Evolutionary conservation across 2,888 invertebrate species (phyloP).

Genomic region (Torymus texanus): DNA sequence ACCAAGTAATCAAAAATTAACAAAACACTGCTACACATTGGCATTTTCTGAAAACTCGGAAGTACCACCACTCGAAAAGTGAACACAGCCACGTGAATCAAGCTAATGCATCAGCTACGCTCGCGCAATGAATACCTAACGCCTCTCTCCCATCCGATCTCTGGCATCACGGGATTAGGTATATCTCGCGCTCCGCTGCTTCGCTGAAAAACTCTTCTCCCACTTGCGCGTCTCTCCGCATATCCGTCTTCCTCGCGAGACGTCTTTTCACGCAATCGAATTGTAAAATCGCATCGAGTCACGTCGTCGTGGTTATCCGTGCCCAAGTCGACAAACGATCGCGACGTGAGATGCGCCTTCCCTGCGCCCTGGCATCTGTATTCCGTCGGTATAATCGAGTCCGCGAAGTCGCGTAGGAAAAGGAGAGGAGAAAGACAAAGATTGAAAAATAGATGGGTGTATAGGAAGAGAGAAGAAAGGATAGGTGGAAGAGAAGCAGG

Average conservation of each 20-base stretch:
- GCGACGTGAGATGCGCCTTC: conserved; percentile 35
- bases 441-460: neutral
- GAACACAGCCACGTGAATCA: no score
- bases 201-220: neutral
- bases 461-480: neutral
- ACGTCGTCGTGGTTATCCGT: conserved; percentile 52
- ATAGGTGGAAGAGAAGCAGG: neutral
- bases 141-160: no score
- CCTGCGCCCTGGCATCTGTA: conserved; percentile 36
- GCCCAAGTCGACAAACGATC: conserved; percentile 51
- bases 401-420: conserved; percentile 1
- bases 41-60: no score
- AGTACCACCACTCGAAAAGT: no score
- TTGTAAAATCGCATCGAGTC: conserved; percentile 52
- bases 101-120: no score
- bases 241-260: conserved; percentile 4
- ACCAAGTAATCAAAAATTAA: no score
- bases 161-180: no score
- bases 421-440: conserved; percentile 10
- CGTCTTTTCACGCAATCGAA: conserved; percentile 35
- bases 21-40: no score
- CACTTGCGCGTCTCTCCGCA: neutral
- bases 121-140: no score
- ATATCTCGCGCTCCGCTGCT: no score
- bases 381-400: conserved; percentile 42